Base-by-base conservation (phyloP, 2,113 vertebrate species). In the Rhea americana region DNA sequence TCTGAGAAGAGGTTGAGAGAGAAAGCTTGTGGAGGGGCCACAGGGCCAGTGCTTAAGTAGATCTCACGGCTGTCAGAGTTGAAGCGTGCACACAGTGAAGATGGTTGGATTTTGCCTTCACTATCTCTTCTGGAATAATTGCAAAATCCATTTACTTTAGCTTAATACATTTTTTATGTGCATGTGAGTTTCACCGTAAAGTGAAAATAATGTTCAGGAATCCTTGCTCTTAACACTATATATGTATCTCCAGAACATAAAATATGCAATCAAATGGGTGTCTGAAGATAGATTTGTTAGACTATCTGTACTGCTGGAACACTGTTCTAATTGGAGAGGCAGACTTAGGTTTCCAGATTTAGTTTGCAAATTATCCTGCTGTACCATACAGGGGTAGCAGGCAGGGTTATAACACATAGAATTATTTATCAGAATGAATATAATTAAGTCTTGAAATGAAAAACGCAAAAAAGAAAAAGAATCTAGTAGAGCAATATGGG, bases 151-250 rank as follows among this genome's bases (percentile, higher is more conserved):
- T 82, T 89, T 86, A 72, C 13, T 70, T 90, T 79, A 16, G 28
- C 48, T 76, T 85, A 73, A 55, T 76, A 13, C 6, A 70, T 70
- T 90, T 96, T 81, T 91, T 22, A 84, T 35, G n/a, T 76, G 26
- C 62, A 51, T 63, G 62, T 70, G 41, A 89, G 76, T 93, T 90
- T 90, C 66, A 84, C 4, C 13, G 8, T 58, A 35, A 95, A 79
- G 53, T 84, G 80, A 76, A 55, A 90, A 58, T 50, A 89, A 62
- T 22, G 21, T 73, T 84, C 48, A 58, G 56, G 53, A 66, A 11
- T 79, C 45, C 62, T 87, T 89, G 51, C 45, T 1, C 2, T 81
- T 89, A 86, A 84, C 88, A 56, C 11, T 87, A 3, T 70, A 35
- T n/a, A 58, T 28, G 3, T 78, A 68, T 68, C n/a, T 45, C 53